Percentiles rank a stretch among this genome's conserved stretches.
These are phyloP conservation scores for Oxyruncus cristatus DNA, from an alignment of 2,113 vertebrate genomes.

Conservation along the genomic window DNA sequence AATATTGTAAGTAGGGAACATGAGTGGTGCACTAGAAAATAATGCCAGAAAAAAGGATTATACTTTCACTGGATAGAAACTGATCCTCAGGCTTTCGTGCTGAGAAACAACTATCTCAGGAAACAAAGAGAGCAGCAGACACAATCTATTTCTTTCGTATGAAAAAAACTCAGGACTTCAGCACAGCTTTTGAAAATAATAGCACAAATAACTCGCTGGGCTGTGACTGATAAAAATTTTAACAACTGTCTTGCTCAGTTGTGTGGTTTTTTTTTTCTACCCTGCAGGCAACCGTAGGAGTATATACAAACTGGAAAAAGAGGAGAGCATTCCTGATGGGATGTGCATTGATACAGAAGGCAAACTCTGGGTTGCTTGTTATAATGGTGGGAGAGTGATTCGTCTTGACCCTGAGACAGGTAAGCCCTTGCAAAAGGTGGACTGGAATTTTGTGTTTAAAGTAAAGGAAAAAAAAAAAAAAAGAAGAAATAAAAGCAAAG, in stretches of 20 bases:
- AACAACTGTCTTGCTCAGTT: background rate
- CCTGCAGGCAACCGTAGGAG: slow-evolving; percentile 75
- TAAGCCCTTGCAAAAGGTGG: slow-evolving; percentile 33
- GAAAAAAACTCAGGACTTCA: background rate
- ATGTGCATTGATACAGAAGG: slow-evolving; percentile 89
- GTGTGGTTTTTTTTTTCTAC: background rate
- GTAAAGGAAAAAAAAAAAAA: background rate
- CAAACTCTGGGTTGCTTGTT: slow-evolving; percentile 94
- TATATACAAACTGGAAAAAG: slow-evolving; percentile 78
- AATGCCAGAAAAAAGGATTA: background rate
- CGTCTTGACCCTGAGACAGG: slow-evolving; percentile 88
- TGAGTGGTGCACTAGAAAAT: background rate
- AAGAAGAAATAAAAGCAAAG: background rate
- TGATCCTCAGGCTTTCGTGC: background rate
- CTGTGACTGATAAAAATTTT: background rate
- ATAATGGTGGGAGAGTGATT: slow-evolving; percentile 86
- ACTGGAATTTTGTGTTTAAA: background rate
- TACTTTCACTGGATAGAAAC: background rate
- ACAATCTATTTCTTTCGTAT: background rate
- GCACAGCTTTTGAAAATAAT: background rate
- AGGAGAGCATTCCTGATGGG: slow-evolving; percentile 90
- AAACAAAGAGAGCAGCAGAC: background rate
- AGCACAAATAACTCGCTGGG: background rate
- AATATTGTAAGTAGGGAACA: background rate
- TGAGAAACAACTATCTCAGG: background rate